Conservation (phyloP, 2,797 vertebrate genomes). For the Myripristis jacobus region DNA sequence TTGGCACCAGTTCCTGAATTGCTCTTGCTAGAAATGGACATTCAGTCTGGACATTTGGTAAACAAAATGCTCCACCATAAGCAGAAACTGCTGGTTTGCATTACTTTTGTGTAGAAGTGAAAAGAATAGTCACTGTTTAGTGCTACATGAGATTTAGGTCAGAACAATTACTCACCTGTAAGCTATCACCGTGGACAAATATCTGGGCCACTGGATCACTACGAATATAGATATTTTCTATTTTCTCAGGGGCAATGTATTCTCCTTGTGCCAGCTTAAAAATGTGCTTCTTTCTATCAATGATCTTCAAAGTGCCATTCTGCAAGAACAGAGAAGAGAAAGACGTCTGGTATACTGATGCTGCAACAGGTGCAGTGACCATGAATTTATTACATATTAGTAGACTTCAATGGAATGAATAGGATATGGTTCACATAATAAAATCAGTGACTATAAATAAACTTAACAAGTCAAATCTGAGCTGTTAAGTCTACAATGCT, state of each 20-base stretch:
- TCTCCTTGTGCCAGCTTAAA: slow-evolving; percentile 99
- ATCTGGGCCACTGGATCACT: slow-evolving; percentile 91
- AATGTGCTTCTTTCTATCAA: slow-evolving; percentile 98
- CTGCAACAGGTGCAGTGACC: background rate
- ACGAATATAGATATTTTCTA: slow-evolving; percentile 91
- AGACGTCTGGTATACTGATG: background rate
- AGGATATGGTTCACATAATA: background rate
- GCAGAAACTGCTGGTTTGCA: background rate
- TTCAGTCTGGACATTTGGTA: too few relatives aligned
- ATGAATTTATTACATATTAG: background rate
- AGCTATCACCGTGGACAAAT: slow-evolving; percentile 95
- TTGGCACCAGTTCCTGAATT: too few relatives aligned
- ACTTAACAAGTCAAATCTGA: background rate
- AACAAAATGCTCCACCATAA: background rate
- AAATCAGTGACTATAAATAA: background rate
- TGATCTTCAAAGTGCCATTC: slow-evolving; percentile 96
- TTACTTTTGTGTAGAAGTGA: background rate
- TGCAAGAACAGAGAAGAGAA: slow-evolving; percentile 66
- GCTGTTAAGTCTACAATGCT: background rate
- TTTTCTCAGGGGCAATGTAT: slow-evolving; percentile 98
- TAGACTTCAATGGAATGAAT: background rate
- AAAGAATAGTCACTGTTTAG: background rate
- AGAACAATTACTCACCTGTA: slow-evolving; percentile 85
- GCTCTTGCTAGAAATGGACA: too few relatives aligned
- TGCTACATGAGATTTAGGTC: background rate